phyloP scores from a whole-genome alignment of 2,888 invertebrate genomes.

The Watsonalla binaria region DNA sequence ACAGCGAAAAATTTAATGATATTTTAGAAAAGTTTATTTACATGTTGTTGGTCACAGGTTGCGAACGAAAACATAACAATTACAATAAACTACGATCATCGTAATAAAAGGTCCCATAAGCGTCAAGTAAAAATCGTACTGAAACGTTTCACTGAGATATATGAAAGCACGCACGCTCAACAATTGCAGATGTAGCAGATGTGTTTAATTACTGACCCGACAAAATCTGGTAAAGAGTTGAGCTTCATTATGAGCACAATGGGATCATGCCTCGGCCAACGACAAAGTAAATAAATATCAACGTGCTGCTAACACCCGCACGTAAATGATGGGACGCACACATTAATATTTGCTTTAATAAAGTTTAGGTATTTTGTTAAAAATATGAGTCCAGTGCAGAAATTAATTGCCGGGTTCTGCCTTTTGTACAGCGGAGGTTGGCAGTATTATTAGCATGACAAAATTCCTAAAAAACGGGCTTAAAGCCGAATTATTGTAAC shows the following conservation, averaged over 20 bases:
- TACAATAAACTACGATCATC: constrained; percentile 43
- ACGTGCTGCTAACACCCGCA: constrained; percentile 57
- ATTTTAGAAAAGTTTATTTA: constrained; percentile 21
- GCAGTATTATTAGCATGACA: constrained; percentile 53
- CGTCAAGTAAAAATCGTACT: constrained; percentile 38
- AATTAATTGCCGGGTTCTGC: constrained; percentile 63
- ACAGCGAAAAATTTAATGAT: too few species aligned
- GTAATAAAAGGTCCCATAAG: constrained; percentile 39
- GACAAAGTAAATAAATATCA: constrained; percentile 73
- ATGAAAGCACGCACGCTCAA: constrained; percentile 46
- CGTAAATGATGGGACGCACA: constrained; percentile 52
- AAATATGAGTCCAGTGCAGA: constrained; percentile 47
- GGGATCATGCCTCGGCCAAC: constrained; percentile 41
- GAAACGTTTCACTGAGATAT: constrained; percentile 46
- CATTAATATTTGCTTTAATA: constrained; percentile 67
- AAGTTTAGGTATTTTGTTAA: constrained; percentile 57
- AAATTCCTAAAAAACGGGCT: constrained; percentile 45
- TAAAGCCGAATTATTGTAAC: constrained; percentile 45
- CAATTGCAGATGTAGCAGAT: constrained; percentile 67
- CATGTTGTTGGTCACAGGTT: constrained; percentile 37
- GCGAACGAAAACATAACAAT: constrained; percentile 33
- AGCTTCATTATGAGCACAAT: constrained; percentile 63
- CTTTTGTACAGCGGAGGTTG: constrained; percentile 45
- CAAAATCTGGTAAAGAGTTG: constrained; percentile 64
- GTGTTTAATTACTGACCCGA: constrained; percentile 73